phyloP scores from a whole-genome alignment of 2,888 invertebrate species.

The Chrysolina oricalcia region DNA sequence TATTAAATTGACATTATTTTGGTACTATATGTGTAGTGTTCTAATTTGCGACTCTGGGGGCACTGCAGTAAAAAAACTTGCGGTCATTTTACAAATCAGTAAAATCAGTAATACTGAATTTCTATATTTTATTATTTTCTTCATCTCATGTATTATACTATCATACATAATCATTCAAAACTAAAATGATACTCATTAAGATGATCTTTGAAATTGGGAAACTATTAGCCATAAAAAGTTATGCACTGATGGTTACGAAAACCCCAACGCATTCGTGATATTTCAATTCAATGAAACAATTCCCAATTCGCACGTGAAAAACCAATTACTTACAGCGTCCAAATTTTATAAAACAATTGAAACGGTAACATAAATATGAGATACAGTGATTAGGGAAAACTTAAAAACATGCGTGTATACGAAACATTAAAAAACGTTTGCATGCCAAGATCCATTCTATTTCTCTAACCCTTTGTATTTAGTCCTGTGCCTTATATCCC shows the following conservation, averaged over 20 bases:
- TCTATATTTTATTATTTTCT: no score
- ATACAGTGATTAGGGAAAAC: slow-evolving; percentile 61
- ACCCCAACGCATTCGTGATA: slow-evolving; percentile 3
- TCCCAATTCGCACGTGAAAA: slow-evolving; percentile 56
- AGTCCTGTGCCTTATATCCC: slow-evolving; percentile 52
- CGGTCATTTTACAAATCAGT: no score
- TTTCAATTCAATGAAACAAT: slow-evolving; percentile 37
- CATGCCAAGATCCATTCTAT: slow-evolving; percentile 58
- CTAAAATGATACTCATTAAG: no score
- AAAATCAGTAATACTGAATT: no score
- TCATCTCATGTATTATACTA: no score
- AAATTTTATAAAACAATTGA: slow-evolving; percentile 63
- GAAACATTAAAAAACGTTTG: slow-evolving; percentile 69
- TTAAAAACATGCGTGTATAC: slow-evolving; percentile 70
- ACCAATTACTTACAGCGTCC: slow-evolving; percentile 61
- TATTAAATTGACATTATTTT: no score
- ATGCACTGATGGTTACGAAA: not conserved
- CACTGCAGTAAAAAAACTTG: no score
- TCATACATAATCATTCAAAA: no score
- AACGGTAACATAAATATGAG: slow-evolving; percentile 63
- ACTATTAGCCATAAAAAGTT: not conserved
- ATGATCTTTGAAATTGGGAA: no score
- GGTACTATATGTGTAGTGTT: no score
- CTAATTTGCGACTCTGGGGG: no score
- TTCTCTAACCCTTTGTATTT: slow-evolving; percentile 60